Conservation (phyloP, 2,113 vertebrate species). For the Neofelis nebulosa region DNA sequence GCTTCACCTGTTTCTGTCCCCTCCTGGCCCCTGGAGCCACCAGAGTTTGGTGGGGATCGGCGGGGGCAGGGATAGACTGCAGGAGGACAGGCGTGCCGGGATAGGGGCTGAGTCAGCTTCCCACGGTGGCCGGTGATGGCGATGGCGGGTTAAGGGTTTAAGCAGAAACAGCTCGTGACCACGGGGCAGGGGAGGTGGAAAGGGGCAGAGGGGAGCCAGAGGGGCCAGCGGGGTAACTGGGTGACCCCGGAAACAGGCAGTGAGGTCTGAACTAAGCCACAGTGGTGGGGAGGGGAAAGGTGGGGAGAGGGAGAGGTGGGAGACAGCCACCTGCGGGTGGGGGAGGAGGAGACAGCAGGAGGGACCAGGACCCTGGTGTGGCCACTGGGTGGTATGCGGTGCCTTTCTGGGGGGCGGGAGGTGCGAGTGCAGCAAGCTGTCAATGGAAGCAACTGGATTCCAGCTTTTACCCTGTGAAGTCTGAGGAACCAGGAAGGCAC, state of each 20-base stretch:
- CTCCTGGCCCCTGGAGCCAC: background rate
- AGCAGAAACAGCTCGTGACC: background rate
- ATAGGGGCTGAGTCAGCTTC: background rate
- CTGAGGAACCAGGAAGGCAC: background rate
- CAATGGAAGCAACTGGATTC: background rate
- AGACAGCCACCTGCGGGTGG: too few species aligned
- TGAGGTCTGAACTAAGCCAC: background rate
- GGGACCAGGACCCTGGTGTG: background rate
- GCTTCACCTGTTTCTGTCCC: background rate
- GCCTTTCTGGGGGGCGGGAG: background rate
- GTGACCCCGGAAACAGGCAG: background rate
- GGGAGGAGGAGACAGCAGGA: too few species aligned
- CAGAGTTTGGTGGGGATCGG: background rate
- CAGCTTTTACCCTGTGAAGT: background rate
- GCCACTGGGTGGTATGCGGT: accelerated
- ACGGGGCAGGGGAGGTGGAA: background rate
- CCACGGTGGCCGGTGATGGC: background rate
- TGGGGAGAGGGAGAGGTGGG: background rate
- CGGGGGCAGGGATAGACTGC: background rate
- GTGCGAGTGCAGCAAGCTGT: background rate
- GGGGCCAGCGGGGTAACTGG: background rate
- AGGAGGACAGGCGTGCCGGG: background rate
- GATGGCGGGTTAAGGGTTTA: background rate
- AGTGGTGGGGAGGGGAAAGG: background rate
- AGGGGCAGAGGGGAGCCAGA: background rate